A percentile compares a stretch with the other conserved stretches of the same genome.
These are phyloP conservation scores for Clavelina lepadiformis DNA, from an alignment of 23 tunicate genomes.

Conservation along the genomic window DNA sequence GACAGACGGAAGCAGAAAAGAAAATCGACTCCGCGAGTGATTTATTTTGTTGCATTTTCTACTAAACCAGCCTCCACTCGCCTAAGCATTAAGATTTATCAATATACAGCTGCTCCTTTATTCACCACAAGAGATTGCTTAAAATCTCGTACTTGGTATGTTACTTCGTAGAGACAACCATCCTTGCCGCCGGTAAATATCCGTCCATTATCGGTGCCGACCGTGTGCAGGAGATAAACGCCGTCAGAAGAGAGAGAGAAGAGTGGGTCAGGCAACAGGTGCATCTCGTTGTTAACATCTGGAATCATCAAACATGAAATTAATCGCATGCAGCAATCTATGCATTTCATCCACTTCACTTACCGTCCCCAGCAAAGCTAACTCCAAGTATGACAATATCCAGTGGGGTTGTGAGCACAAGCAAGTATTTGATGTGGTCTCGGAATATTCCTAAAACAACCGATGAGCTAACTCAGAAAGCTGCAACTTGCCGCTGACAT, in stretches of 20 bases:
- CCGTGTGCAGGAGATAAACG: conserved; percentile 50
- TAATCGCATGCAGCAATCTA: not conserved
- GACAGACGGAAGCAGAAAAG: conserved; percentile 74
- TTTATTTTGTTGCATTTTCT: conserved; percentile 86
- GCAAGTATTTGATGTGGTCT: conserved; percentile 76
- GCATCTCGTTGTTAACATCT: conserved; percentile 85
- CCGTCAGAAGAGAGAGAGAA: conserved; percentile 81
- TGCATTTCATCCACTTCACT: not conserved
- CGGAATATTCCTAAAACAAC: conserved; percentile 65
- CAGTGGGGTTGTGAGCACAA: conserved; percentile 88
- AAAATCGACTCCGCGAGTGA: conserved; percentile 77
- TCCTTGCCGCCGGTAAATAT: conserved; percentile 96
- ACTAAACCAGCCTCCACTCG: conserved; percentile 92
- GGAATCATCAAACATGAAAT: conserved; percentile 1
- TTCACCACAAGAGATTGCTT: not conserved
- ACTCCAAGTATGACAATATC: conserved; percentile 95
- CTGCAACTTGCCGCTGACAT: not conserved
- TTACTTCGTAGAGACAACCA: conserved; percentile 91
- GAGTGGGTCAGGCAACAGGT: conserved; percentile 90
- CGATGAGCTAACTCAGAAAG: not conserved
- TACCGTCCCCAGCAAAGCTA: conserved; percentile 76
- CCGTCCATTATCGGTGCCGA: conserved; percentile 74
- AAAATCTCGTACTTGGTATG: conserved; percentile 48
- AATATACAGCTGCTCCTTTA: not conserved
- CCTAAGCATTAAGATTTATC: conserved; percentile 20